Conservation (phyloP, 2,113 vertebrate genomes). For the Ellobius talpinus region DNA sequence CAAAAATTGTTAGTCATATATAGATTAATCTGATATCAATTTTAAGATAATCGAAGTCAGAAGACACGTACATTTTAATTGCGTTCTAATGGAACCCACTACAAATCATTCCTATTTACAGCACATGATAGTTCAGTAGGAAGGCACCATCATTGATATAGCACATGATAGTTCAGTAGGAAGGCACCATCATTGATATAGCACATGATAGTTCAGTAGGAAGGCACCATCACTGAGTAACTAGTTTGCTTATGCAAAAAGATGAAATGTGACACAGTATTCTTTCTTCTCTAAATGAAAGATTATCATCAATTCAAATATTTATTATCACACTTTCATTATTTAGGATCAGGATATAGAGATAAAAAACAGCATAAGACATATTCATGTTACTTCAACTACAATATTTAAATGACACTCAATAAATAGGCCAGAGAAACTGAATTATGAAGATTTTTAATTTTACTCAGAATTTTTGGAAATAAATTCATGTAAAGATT, state of each 20-base stretch:
- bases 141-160: conserved; percentile 85
- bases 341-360: conserved; percentile 87
- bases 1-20: conserved; percentile 74
- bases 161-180: conserved; percentile 84
- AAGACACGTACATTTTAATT: conserved; percentile 81
- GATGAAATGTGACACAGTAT: conserved; percentile 83
- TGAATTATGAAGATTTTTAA: conserved; percentile 81
- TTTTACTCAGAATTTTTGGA: conserved; percentile 82
- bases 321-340: conserved; percentile 87
- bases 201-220: conserved; percentile 84
- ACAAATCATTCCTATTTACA: conserved; percentile 87
- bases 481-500: conserved; percentile 83
- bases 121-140: conserved; percentile 84
- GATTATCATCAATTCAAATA: conserved; percentile 84
- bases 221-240: conserved; percentile 84
- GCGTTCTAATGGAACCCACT: conserved; percentile 82
- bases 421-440: conserved; percentile 86
- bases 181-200: conserved; percentile 85
- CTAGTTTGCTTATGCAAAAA: conserved; percentile 82
- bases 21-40: conserved; percentile 83
- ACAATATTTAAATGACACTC: conserved; percentile 87
- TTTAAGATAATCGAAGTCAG: conserved; percentile 82
- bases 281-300: conserved; percentile 86
- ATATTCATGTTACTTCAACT: conserved; percentile 83
- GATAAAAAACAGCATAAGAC: conserved; percentile 86